phyloP scores from a whole-genome alignment of 2,888 invertebrate species.

The Polymixis lichenea region DNA sequence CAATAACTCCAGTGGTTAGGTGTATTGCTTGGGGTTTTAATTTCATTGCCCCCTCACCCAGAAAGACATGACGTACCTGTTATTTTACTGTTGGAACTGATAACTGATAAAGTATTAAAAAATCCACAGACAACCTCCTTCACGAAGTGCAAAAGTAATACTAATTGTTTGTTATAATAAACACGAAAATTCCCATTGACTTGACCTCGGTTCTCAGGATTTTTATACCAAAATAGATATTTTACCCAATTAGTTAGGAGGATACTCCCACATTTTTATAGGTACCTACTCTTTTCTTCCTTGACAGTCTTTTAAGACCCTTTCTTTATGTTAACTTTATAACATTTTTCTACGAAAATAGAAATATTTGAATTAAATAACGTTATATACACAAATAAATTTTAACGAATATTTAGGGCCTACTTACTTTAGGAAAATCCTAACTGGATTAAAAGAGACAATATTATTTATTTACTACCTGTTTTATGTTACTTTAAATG shows the following conservation, averaged over 20 bases:
- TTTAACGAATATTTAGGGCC: too few species aligned
- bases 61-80: neutral
- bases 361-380: neutral
- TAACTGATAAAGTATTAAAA: neutral
- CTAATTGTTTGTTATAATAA: slow-evolving; percentile 21
- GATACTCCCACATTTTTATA: neutral
- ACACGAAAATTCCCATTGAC: neutral
- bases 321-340: too few species aligned
- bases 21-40: neutral
- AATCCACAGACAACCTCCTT: slow-evolving; percentile 16
- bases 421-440: neutral
- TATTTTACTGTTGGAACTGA: neutral
- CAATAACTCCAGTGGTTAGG: neutral
- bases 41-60: neutral
- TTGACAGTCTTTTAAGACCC: too few species aligned
- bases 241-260: neutral
- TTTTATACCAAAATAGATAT: slow-evolving; percentile 28
- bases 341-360: neutral
- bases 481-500: neutral
- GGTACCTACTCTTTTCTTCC: neutral
- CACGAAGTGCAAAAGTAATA: slow-evolving; percentile 18
- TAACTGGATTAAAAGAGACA: too few species aligned
- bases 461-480: neutral
- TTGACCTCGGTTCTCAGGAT: neutral
- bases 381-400: neutral